Evolutionary conservation across 2,888 invertebrate genomes (phyloP).

Genomic region (Elegia similella): DNA sequence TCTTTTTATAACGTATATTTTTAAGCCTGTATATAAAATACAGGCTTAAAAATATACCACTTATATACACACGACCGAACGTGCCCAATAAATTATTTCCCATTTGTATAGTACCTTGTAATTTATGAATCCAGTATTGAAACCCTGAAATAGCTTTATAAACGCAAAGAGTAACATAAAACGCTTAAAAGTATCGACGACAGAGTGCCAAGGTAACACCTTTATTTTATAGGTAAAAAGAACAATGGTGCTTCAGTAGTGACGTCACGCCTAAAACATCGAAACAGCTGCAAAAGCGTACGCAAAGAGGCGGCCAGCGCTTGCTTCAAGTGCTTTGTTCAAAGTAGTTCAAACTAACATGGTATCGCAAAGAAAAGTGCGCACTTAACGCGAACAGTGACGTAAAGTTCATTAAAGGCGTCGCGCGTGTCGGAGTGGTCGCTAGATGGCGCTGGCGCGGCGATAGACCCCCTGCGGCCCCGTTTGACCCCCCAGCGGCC

Average conservation of each 20-base stretch:
- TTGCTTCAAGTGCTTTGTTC: conserved; percentile 58
- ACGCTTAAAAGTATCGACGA: not conserved
- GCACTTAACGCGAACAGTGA: conserved; percentile 74
- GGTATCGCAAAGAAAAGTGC: conserved; percentile 77
- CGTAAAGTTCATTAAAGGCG: conserved; percentile 80
- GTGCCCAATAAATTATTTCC: no score
- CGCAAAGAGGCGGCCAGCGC: conserved; percentile 51
- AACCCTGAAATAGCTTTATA: not conserved
- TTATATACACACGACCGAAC: no score
- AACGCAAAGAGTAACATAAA: not conserved
- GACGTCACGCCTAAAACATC: conserved; percentile 11
- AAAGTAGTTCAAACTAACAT: conserved; percentile 66
- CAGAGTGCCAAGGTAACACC: conserved; percentile 30
- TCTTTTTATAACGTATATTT: no score
- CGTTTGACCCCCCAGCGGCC: conserved; percentile 19
- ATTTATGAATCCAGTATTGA: not conserved
- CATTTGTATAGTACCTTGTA: no score
- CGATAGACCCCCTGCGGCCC: conserved; percentile 57
- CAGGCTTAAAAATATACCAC: no score
- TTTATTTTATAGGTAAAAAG: conserved; percentile 7
- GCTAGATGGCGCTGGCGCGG: conserved; percentile 32
- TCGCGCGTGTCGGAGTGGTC: conserved; percentile 69
- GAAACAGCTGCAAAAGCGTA: conserved; percentile 6
- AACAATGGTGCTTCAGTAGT: conserved; percentile 11
- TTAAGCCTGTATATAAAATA: no score